Evolutionary conservation across 2,888 invertebrate genomes (phyloP), one percentile per base, ranked within the genome.

Genomic region (Ommatoiulus sabulosus): DNA sequence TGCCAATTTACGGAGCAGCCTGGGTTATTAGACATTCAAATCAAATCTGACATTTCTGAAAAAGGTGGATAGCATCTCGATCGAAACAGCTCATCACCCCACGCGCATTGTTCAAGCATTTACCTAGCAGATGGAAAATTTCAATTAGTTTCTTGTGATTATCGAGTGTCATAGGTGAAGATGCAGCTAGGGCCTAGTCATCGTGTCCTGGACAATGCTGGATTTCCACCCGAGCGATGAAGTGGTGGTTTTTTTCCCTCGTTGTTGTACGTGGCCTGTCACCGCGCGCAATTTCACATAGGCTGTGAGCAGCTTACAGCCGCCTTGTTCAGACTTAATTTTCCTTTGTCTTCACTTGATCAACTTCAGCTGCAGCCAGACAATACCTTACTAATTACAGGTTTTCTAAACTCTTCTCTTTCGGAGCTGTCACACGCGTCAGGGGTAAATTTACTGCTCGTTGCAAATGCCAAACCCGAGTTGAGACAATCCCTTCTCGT

Each of bases 341-440:
- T 72, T 72, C 52, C 87, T 87, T 87, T 87, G 87, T 87, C 43
- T 52, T 57, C 52, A 48, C 46, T 57, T 57, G 87, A 87, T 87
- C 87, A 52, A 87, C 52, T 57, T 57, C 46, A 87, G 87, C 48
- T 48, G 52, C 87, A 48, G 86, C 52, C 86, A 88, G 86, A 88
- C 86, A 88, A 88, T 86, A 86, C 57, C 52, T 57, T 43, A 24
- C 86, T 88, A 88, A 88, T 88, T 88, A 88, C 88, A 88, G 88
- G 88, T 72, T 88, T 88, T 48, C 84, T 85, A 24, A 88, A 85
- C 46, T 84, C 43, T 85, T 84, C 52, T 88, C 52, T 88, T 88
- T 85, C 48, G 17, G 8, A 48, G 85, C 85, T 85, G 84, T 84
- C 85, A 85, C 85, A 48, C 85, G 44, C 85, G 88, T 88, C 88